phyloP scores from a whole-genome alignment of 64 coral and sea anemone species.

The Porites australiensis region DNA sequence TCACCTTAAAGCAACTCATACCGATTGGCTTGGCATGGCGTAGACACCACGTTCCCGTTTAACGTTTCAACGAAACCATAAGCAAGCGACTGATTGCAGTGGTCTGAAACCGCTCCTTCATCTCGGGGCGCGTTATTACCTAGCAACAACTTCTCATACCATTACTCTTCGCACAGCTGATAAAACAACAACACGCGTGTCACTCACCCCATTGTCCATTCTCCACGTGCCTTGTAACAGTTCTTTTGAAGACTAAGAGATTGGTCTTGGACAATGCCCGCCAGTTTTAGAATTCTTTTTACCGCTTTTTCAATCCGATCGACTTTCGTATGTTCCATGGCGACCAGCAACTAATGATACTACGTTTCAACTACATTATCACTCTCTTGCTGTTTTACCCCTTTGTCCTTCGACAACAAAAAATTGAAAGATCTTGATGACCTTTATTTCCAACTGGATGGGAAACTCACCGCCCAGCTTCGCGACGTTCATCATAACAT shows the following conservation, averaged over 20 bases:
- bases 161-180: neutral
- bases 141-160: slow-evolving; percentile 3
- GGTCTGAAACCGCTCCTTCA: neutral
- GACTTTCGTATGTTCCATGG: slow-evolving; percentile 37
- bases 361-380: slow-evolving; percentile 30
- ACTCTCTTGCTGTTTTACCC: slow-evolving; percentile 42
- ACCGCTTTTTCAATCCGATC: slow-evolving; percentile 4
- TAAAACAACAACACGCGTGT: neutral
- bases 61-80: slow-evolving; percentile 22
- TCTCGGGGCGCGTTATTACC: slow-evolving; percentile 45
- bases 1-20: neutral
- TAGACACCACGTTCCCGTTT: slow-evolving; percentile 16
- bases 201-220: slow-evolving; percentile 32
- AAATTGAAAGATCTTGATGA: slow-evolving; percentile 12
- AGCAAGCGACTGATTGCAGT: neutral
- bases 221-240: slow-evolving; percentile 55
- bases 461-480: neutral
- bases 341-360: neutral
- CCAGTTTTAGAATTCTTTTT: neutral
- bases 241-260: slow-evolving; percentile 11
- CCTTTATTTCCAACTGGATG: neutral
- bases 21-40: slow-evolving; percentile 48
- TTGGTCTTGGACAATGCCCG: slow-evolving; percentile 56
- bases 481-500: too few relatives aligned
- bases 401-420: slow-evolving; percentile 38